A percentile compares a stretch with the other conserved stretches of the same genome.
phyloP scores from a whole-genome alignment of 1,140 invertebrate genomes.

The Trichoplusia ni region DNA sequence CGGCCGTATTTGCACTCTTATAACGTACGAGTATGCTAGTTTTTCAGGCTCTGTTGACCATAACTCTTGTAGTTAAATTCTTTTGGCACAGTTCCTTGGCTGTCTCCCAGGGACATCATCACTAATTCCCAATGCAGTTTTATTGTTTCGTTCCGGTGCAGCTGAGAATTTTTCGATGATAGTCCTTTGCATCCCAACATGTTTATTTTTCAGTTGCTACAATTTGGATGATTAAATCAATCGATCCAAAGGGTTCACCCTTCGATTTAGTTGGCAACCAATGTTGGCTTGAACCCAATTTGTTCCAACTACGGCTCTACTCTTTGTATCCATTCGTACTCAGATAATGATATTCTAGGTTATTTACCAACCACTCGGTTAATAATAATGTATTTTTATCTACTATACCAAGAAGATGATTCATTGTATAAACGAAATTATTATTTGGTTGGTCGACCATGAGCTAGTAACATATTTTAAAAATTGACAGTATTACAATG shows the following conservation, averaged over 20 bases:
- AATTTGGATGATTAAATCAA: conserved; percentile 40
- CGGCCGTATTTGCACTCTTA: background rate
- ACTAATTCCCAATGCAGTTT: conserved; percentile 30
- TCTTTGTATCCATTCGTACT: conserved; percentile 35
- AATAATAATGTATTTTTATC: conserved; percentile 13
- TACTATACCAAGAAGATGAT: conserved; percentile 4
- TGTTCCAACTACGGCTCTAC: conserved; percentile 46
- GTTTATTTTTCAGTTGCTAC: conserved; percentile 6
- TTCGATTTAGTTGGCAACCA: conserved; percentile 55
- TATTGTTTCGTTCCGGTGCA: conserved; percentile 27
- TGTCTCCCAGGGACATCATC: conserved; percentile 28
- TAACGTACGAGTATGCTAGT: background rate
- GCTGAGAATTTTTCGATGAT: background rate
- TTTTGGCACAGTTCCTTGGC: conserved; percentile 48
- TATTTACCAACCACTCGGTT: conserved; percentile 5
- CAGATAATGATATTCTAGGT: conserved; percentile 16
- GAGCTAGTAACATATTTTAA: conserved; percentile 20
- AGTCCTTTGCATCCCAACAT: background rate
- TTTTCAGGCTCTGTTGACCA: conserved; percentile 32
- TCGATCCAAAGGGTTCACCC: conserved; percentile 46
- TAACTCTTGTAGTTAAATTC: conserved; percentile 38
- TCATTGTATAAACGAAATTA: conserved; percentile 12
- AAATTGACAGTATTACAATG: conserved; percentile 5
- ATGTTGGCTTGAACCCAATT: conserved; percentile 62
- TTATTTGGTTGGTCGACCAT: conserved; percentile 17